phyloP scores from a whole-genome alignment of 2,888 invertebrate species.

The Trachelus stipa region DNA sequence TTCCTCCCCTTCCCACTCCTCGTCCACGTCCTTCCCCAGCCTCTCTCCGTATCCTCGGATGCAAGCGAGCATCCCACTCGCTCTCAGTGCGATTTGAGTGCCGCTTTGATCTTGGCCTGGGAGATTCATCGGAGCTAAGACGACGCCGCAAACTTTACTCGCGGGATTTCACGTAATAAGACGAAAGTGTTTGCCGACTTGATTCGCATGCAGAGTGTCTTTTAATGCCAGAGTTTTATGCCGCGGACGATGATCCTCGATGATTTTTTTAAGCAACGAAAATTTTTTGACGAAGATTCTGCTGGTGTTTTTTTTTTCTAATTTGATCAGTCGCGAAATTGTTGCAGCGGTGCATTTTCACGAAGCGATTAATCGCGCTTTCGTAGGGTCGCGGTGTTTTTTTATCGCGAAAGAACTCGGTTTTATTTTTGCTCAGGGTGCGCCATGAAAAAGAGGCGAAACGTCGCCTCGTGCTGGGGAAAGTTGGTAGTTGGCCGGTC shows the following conservation, averaged over 20 bases:
- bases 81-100: background rate
- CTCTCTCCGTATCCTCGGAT: background rate
- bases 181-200: background rate
- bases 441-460: background rate
- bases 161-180: background rate
- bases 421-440: background rate
- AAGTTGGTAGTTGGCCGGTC: conserved; percentile 39
- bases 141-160: background rate
- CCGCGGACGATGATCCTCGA: background rate
- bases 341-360: too few species aligned
- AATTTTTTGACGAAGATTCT: too few species aligned
- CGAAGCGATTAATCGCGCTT: background rate
- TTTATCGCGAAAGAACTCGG: background rate
- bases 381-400: background rate
- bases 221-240: background rate
- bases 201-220: background rate
- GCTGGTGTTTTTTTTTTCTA: too few species aligned
- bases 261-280: too few species aligned
- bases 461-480: conserved; percentile 3
- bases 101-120: background rate
- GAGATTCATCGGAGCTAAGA: background rate
- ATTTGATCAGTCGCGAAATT: background rate
- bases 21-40: background rate
- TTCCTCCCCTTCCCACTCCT: background rate
- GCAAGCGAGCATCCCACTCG: background rate